Evolutionary conservation across 2,797 vertebrate genomes (phyloP).

Genomic region (Gila robusta): DNA sequence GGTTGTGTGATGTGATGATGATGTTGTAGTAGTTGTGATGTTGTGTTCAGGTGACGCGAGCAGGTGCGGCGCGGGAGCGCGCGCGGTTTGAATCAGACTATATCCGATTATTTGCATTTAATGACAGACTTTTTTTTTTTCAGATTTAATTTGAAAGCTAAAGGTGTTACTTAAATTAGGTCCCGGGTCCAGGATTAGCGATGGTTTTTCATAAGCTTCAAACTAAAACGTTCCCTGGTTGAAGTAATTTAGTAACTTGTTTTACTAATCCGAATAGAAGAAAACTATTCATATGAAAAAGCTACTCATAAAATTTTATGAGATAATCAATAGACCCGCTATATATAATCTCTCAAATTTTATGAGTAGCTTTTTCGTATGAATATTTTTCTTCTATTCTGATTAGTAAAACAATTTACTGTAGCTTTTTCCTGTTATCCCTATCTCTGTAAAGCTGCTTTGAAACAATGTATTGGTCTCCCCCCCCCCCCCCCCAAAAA

Average conservation of each 20-base stretch:
- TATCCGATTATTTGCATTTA: background rate
- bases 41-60: constrained; percentile 14
- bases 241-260: background rate
- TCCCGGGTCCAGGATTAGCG: background rate
- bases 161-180: background rate
- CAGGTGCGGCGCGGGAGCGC: constrained; percentile 23
- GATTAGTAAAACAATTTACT: too few relatives aligned
- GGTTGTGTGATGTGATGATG: background rate
- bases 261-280: background rate
- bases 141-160: background rate
- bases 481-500: too few relatives aligned
- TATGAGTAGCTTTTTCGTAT: too few relatives aligned
- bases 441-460: too few relatives aligned
- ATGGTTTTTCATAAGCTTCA: background rate
- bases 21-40: background rate
- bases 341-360: too few relatives aligned
- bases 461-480: too few relatives aligned
- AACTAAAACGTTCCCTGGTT: background rate
- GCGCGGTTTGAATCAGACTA: background rate
- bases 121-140: background rate
- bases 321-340: too few relatives aligned
- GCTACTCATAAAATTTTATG: too few relatives aligned
- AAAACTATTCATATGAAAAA: background rate
- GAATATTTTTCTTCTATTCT: too few relatives aligned
- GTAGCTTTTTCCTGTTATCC: too few relatives aligned